Evolutionary conservation across 2,888 invertebrate genomes (phyloP).

Genomic region (Zygothrica quintamaculata): DNA sequence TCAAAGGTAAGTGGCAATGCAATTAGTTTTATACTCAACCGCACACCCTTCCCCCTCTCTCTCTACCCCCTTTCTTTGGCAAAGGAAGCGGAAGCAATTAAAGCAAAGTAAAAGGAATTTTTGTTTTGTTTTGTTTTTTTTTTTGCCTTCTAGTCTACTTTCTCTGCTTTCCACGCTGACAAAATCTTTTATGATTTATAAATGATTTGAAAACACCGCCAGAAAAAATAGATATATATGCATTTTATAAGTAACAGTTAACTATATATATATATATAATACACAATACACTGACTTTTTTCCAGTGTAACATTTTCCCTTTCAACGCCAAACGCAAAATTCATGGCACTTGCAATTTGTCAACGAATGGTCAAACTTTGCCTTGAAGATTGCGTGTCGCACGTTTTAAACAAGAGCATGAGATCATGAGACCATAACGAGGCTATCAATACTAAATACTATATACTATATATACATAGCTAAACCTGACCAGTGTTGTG

Average conservation of each 20-base stretch:
- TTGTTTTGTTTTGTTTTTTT: no score
- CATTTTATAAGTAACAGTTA: no score
- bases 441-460: no score
- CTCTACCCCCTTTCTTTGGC: not conserved
- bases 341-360: constrained; percentile 44
- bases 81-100: constrained; percentile 51
- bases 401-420: constrained; percentile 49
- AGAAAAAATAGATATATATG: no score
- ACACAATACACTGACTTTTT: constrained; percentile 15
- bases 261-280: no score
- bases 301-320: constrained; percentile 47
- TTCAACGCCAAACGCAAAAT: constrained; percentile 32
- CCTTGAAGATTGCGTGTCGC: constrained; percentile 55
- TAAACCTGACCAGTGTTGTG: not conserved
- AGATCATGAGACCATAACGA: constrained; percentile 34
- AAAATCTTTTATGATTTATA: constrained; percentile 30
- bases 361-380: constrained; percentile 37
- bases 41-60: not conserved
- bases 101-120: not conserved
- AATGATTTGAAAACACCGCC: not conserved
- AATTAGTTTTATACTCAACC: not conserved
- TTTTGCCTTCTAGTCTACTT: constrained; percentile 41
- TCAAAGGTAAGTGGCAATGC: constrained; percentile 59
- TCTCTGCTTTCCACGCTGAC: constrained; percentile 46
- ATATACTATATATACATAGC: no score